phyloP scores from a whole-genome alignment of 2,113 vertebrate genomes.

The Ochotona curzoniae region DNA sequence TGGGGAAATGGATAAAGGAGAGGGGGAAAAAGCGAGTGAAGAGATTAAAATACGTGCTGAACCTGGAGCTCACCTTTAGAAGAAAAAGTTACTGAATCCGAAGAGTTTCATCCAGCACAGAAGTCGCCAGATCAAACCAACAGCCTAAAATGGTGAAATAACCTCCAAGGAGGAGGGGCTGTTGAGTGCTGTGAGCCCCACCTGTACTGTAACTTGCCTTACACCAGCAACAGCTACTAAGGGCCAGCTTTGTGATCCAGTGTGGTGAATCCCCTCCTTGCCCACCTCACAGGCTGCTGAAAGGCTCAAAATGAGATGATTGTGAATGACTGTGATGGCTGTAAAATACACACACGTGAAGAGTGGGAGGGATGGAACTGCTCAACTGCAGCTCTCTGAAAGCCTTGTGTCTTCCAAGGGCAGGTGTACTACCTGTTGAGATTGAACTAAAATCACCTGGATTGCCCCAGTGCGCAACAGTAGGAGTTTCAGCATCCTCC shows the following conservation, averaged over 20 bases:
- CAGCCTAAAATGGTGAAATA: not conserved
- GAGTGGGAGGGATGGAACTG: constrained; percentile 13
- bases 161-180: not conserved
- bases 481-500: constrained; percentile 17
- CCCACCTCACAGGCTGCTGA: not conserved
- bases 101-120: not conserved
- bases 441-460: constrained; percentile 29
- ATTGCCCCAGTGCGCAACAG: not conserved
- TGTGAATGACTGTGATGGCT: constrained; percentile 31
- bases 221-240: not conserved
- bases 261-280: constrained; percentile 3
- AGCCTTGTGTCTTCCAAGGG: not conserved
- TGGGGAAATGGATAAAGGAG: not conserved
- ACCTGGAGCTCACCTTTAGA: not conserved
- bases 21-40: not conserved
- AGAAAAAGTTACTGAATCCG: not conserved
- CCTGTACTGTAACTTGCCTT: not conserved
- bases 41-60: not conserved
- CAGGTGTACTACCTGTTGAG: not conserved
- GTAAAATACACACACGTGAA: constrained; percentile 44
- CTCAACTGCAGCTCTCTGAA: not conserved
- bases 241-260: not conserved
- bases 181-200: not conserved
- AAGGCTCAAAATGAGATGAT: constrained; percentile 25
- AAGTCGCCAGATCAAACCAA: not conserved